Evolutionary conservation across 2,113 vertebrate genomes (phyloP), one percentile per base, ranked within the genome.

Genomic region (Casuarius casuarius): DNA sequence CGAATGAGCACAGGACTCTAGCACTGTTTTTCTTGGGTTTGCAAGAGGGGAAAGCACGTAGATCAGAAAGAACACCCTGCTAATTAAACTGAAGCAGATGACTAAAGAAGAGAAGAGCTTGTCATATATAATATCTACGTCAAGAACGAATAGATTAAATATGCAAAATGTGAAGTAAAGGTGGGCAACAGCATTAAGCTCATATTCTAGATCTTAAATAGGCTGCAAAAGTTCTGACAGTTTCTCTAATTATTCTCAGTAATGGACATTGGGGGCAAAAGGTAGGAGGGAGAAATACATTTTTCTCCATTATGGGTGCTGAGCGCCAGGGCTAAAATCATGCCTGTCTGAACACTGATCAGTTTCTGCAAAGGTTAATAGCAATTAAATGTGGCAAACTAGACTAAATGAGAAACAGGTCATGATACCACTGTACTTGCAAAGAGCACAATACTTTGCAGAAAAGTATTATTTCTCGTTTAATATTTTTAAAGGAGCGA

Each of bases 291-390:
- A 98, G 92, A 98, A 97, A 97, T 97, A 97, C 97, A 98, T 97
- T 98, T 98, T 98, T 98, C 98, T 97, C 97, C 95, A 98, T 98
- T 98, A 98, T 83, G 94, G 92, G 96, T 98, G 97, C 96, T 98
- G 97, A 98, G 97, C 98, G 98, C 97, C 87, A 96, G 91, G 98
- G 98, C 98, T 98, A 98, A 98, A 98, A 98, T 97, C 98, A 98
- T 97, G 97, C 97, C 98, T 99, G 98, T 98, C 98, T 98, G 98
- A 98, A 98, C 98, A 98, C 97, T 98, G 98, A 98, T 98, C 97
- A 97, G 97, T 95, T 98, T 98, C 98, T 97, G 95, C 98, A 98
- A 99, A 98, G 98, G 98, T 98, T 99, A 99, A 99, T 98, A 98
- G 98, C 98, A 98, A 98, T 98, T 98, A 98, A 98, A 98, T 98